These are phyloP conservation scores for Drosophila paramelanica DNA, from an alignment of 2,888 invertebrate genomes.

Conservation along the genomic window DNA sequence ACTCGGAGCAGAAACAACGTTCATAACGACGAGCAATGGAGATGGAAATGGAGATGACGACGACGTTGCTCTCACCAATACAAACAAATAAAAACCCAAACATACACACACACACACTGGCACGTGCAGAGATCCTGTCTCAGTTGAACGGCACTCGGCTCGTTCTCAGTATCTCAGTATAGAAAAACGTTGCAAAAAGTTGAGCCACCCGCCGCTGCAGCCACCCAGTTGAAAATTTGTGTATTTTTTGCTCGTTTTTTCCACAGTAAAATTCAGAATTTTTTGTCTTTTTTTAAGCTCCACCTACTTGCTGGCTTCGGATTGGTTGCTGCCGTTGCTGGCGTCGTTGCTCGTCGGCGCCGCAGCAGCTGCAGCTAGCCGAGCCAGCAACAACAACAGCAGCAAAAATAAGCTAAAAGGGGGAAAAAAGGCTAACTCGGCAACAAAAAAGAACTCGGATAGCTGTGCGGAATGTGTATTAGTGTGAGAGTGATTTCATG, in stretches of 20 bases:
- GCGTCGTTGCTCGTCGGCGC: conserved; percentile 39
- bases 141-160: conserved; percentile 26
- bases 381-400: conserved; percentile 39
- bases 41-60: conserved; percentile 25
- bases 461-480: conserved; percentile 12
- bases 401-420: conserved; percentile 63
- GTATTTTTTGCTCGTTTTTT: conserved; percentile 67
- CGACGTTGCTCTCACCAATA: conserved; percentile 56
- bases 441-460: conserved; percentile 60
- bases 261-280: conserved; percentile 63
- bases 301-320: conserved; percentile 83
- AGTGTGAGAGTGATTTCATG: conserved; percentile 10
- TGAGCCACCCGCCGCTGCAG: conserved; percentile 37
- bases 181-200: conserved; percentile 82
- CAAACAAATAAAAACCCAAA: conserved; percentile 21
- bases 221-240: conserved; percentile 55
- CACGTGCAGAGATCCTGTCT: conserved; percentile 23
- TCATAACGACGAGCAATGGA: conserved; percentile 20
- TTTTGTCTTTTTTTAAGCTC: conserved; percentile 83
- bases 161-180: conserved; percentile 57
- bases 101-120: conserved; percentile 3
- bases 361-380: conserved; percentile 42
- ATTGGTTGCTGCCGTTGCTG: conserved; percentile 74
- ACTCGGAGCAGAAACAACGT: conserved; percentile 31
- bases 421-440: conserved; percentile 80